Evolutionary conservation across 64 coral and sea anemone genomes (phyloP).

Genomic region (Stichodactyla mertensii): DNA sequence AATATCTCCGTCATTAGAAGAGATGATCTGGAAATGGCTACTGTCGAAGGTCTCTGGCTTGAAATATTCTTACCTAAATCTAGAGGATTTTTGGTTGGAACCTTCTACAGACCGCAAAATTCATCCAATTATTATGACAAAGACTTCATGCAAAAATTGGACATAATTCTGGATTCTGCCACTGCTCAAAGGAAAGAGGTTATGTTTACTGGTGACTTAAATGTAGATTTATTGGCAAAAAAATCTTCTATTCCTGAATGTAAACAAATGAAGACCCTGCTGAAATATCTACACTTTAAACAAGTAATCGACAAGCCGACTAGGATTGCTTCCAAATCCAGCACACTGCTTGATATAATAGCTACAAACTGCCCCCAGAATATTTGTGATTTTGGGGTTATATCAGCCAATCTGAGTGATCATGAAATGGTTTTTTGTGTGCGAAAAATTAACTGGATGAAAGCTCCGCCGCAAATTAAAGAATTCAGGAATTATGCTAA

Average conservation of each 20-base stretch:
- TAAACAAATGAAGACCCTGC: too few relatives aligned
- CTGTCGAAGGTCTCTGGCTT: conserved; percentile 32
- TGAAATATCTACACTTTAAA: too few relatives aligned
- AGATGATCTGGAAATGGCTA: neutral
- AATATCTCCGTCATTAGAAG: neutral
- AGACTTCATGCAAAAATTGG: conserved; percentile 34
- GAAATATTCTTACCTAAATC: conserved; percentile 45
- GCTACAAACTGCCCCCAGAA: too few relatives aligned
- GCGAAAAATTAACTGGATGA: too few relatives aligned
- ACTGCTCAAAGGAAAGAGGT: conserved; percentile 16
- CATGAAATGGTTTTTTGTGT: too few relatives aligned
- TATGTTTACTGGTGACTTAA: conserved; percentile 14
- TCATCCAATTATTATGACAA: conserved; percentile 42
- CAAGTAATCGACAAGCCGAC: too few relatives aligned
- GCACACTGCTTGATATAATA: too few relatives aligned
- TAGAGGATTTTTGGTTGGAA: conserved; percentile 42
- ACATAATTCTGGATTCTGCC: conserved; percentile 12
- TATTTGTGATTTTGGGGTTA: too few relatives aligned
- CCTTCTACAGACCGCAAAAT: conserved; percentile 32
- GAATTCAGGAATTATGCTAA: neutral
- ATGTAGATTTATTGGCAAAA: neutral
- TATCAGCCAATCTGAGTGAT: too few relatives aligned
- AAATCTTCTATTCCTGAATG: too few relatives aligned
- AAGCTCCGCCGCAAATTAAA: too few relatives aligned
- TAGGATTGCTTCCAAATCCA: too few relatives aligned